These are phyloP conservation scores for Zootoca vivipara DNA, from an alignment of 2,113 vertebrate genomes.

Conservation along the genomic window DNA sequence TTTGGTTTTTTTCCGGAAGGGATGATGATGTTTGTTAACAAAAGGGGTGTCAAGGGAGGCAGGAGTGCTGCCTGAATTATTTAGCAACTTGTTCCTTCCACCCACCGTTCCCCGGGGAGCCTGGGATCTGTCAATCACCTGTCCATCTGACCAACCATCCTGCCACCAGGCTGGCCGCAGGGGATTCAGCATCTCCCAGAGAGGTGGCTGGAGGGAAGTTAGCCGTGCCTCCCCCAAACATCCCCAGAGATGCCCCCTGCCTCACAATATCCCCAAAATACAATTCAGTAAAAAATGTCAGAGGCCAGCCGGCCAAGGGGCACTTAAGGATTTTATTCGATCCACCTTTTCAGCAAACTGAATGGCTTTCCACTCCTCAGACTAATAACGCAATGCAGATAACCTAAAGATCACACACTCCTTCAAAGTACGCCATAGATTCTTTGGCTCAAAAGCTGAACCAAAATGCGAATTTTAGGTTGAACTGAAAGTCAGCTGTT, in stretches of 20 bases:
- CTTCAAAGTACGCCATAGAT: no score
- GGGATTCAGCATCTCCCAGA: not conserved
- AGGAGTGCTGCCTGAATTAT: not conserved
- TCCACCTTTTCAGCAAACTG: no score
- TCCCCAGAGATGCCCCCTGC: not conserved
- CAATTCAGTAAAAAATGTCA: not conserved
- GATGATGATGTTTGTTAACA: not conserved
- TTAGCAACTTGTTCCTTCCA: not conserved
- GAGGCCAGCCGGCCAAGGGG: no score
- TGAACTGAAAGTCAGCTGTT: no score
- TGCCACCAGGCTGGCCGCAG: no score
- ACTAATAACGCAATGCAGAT: no score
- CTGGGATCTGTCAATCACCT: not conserved
- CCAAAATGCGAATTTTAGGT: no score
- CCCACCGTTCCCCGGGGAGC: not conserved
- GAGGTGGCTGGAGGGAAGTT: not conserved
- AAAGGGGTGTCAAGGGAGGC: not conserved
- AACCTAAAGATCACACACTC: no score
- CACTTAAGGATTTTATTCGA: no score
- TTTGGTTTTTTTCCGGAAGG: not conserved
- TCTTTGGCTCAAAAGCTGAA: no score
- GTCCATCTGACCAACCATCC: not conserved
- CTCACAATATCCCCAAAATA: not conserved
- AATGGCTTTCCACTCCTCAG: no score
- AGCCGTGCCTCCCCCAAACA: no score